Evolutionary conservation across 2,797 vertebrate genomes (phyloP).

Genomic region (Meriones psammophilus): DNA sequence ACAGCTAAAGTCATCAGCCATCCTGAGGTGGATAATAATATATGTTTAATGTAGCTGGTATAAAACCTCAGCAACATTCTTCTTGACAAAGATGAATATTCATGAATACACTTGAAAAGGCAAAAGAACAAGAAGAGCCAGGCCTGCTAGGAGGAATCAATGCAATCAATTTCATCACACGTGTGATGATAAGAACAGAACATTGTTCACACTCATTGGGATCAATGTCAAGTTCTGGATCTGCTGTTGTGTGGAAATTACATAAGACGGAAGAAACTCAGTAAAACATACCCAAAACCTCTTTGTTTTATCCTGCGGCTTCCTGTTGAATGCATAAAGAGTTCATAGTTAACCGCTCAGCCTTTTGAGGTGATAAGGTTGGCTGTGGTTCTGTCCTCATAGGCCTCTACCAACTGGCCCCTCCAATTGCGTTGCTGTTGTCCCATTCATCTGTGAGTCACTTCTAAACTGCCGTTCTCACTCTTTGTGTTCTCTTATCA

Average conservation of each 20-base stretch:
- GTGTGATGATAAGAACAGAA: background rate
- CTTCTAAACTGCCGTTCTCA: background rate
- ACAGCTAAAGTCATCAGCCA: background rate
- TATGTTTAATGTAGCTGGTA: background rate
- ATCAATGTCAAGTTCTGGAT: background rate
- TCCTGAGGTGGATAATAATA: background rate
- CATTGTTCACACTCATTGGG: too few species aligned
- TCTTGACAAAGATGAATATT: constrained; percentile 24
- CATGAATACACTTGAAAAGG: background rate
- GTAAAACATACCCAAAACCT: background rate
- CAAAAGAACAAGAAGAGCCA: background rate
- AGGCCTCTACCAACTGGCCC: background rate
- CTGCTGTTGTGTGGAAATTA: background rate
- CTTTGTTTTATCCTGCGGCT: background rate
- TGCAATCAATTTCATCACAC: background rate
- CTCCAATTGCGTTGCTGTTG: background rate
- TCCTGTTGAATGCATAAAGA: background rate
- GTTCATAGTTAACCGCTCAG: background rate
- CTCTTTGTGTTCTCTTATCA: background rate
- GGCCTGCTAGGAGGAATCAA: background rate
- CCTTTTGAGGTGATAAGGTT: background rate
- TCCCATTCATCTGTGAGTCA: background rate
- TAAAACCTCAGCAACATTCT: background rate
- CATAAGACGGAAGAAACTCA: background rate
- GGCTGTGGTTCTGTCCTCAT: background rate